Evolutionary conservation across 2,797 vertebrate species (phyloP), one percentile per base, ranked within the genome.

Genomic region (Poeciliopsis gracilis): DNA sequence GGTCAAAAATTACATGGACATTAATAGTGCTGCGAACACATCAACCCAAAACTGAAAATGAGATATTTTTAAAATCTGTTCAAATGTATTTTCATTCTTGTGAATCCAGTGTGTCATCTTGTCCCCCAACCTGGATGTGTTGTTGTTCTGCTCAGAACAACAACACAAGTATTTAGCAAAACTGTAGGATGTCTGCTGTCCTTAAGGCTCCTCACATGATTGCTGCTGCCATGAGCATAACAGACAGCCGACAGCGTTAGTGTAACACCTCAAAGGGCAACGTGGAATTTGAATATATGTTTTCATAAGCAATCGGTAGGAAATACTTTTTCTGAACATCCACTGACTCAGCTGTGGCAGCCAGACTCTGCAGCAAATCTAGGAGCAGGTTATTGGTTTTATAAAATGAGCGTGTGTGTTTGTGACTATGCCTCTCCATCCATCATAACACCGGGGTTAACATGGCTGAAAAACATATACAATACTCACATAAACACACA

Each of bases 401-500:
- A 86, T 86, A 79, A 90, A 89, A 87, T 76, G 82, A 84, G 86
- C 67, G 79, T 86, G 80, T 82, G 67, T 84, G 85, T 86, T 87
- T 46, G 36, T 78, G 81, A 89, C 83, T 77, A 9, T 80, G 87
- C 74, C 61, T 82, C 5, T 73, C 87, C 87, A 90, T 90, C 90
- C 80, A 43, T 93, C 89, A 91, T 87, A 85, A 81, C 69, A 84
- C 78, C 20, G 74, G 80, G 86, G 84, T 88, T 89, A 91, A 89
- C 82, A 83, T 88, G 84, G 72, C 85, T 87, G 83, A 87, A 88
- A 89, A 87, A 83, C 77, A 77, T 70, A 85, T 79, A 76, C 84
- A 84, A 76, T 76, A 86, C 43, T 85, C 76, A 61, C 66, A 83
- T 72, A 80, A 36, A 38, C 61, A 20, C 36, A 66, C 9, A 43